A percentile compares a stretch with the other conserved stretches of the same genome.
phyloP scores from a whole-genome alignment of 2,797 vertebrate species.

The Onychomys leucogaster region DNA sequence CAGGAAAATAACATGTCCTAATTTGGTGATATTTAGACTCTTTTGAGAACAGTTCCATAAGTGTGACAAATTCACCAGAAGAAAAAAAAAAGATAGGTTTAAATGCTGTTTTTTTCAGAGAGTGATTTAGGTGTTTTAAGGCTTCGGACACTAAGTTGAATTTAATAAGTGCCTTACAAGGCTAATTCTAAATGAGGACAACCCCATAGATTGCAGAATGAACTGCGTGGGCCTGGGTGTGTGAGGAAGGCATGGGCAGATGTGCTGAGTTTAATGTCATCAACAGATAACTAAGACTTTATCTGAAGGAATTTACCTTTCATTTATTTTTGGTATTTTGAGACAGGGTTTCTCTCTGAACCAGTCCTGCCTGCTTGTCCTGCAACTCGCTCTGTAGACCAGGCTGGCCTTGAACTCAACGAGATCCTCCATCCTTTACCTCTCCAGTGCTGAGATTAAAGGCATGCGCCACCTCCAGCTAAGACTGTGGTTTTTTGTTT shows the following conservation, averaged over 20 bases:
- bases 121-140: background rate
- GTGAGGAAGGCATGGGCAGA: background rate
- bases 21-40: conserved; percentile 1
- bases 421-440: too few relatives aligned
- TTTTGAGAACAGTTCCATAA: background rate
- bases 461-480: too few relatives aligned
- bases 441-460: too few relatives aligned
- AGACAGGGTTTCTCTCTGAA: too few relatives aligned
- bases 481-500: background rate
- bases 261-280: background rate
- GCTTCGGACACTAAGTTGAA: background rate
- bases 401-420: too few relatives aligned
- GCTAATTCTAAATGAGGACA: conserved; percentile 37
- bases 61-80: background rate
- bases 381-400: too few relatives aligned
- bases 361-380: too few relatives aligned
- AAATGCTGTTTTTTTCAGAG: background rate
- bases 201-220: background rate
- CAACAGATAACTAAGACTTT: background rate
- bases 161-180: background rate
- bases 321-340: too few relatives aligned
- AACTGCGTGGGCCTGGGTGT: background rate
- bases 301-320: background rate
- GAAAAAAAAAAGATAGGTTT: background rate
- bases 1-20: background rate